A percentile compares a stretch with the other conserved stretches of the same genome.
These are phyloP conservation scores for Brachynemurus nebulosus DNA, from an alignment of 2,888 invertebrate species.

Conservation along the genomic window DNA sequence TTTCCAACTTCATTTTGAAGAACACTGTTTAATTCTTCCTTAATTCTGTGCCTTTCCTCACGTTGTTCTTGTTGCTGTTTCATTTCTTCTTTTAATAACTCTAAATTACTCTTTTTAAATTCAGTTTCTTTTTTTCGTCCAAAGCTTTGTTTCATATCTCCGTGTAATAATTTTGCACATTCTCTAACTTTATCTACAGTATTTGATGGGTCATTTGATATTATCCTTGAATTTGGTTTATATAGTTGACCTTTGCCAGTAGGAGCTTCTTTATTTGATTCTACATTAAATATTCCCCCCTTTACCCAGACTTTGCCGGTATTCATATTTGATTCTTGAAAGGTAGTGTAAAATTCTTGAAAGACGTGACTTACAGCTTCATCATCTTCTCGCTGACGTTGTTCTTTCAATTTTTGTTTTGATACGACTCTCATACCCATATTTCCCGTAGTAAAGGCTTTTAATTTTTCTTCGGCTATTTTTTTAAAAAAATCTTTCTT, in stretches of 20 bases:
- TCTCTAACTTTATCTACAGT: slow-evolving; percentile 53
- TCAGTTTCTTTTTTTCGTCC: slow-evolving; percentile 54
- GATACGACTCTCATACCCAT: slow-evolving; percentile 60
- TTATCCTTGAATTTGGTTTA: slow-evolving; percentile 71
- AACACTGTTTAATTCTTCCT: slow-evolving; percentile 50
- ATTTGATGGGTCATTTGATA: slow-evolving; percentile 36
- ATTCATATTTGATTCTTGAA: slow-evolving; percentile 74
- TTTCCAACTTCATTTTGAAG: slow-evolving; percentile 41
- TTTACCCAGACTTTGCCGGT: slow-evolving; percentile 91
- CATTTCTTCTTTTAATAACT: slow-evolving; percentile 95
- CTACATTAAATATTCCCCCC: slow-evolving; percentile 93
- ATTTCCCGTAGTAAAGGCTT: slow-evolving; percentile 60
- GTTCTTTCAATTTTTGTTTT: slow-evolving; percentile 75
- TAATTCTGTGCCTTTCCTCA: slow-evolving; percentile 87
- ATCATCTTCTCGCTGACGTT: slow-evolving; percentile 75
- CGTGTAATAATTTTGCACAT: slow-evolving; percentile 47
- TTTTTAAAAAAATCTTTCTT: slow-evolving; percentile 27
- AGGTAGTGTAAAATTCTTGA: slow-evolving; percentile 94
- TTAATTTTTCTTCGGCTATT: slow-evolving; percentile 57
- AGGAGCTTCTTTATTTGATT: slow-evolving; percentile 78
- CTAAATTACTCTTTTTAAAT: slow-evolving; percentile 92
- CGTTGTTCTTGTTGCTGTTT: slow-evolving; percentile 94
- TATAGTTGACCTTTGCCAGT: slow-evolving; percentile 83
- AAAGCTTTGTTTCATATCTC: slow-evolving; percentile 50
- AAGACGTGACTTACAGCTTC: slow-evolving; percentile 88